Base-by-base conservation (phyloP, 2,797 vertebrate species). In the Jordanella pulchra region DNA sequence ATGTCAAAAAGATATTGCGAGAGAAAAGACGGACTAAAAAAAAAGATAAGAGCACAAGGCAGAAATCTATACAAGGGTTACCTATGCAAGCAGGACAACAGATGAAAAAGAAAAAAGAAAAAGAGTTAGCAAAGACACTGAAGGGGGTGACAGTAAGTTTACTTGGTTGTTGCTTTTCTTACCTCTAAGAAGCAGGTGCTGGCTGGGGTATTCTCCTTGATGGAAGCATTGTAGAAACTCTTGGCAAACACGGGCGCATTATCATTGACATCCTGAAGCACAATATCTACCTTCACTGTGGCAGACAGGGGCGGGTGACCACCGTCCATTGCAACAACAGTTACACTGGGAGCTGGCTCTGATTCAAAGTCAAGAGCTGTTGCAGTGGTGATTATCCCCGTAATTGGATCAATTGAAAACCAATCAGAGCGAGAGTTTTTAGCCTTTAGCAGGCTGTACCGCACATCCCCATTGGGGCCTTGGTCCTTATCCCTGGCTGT, bases 101-200 rank as follows among this genome's bases (percentile, higher is more conserved):
- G 39, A 85, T 82, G 72, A 64, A 76, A 75, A 71, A 75, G 67
- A 73, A 84, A 35, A 27, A 63, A 69, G 80, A 66, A 83, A 48
- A 74, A 42, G 61, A 25, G 6, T n/a, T 23, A 25, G 13, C 42
- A 69, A n/a, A 65, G 32, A 68, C 39, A 32, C 71, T 12, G 32
- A 32, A 55, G 51, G 68, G 23, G 7, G 28, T 64, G 65, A 44
- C 6, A 68, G 23, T 66, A 58, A 65, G 54, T 7, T 23, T 78
- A 27, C 53, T n/a, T 32, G 60, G 28, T 72, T 3, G 23, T 35
- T 4, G 30, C 65, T 80, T 74, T 18, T 72, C 92, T 75, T 92
- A 99, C 98, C 97, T 99, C 95, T 65, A 99, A 91, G 91, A 99
- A 98, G 93, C 98, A 99, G 87, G 96, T 97, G 64, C 97, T 97